phyloP scores from a whole-genome alignment of 2,797 vertebrate genomes.

The Platyrinchus mystaceus region DNA sequence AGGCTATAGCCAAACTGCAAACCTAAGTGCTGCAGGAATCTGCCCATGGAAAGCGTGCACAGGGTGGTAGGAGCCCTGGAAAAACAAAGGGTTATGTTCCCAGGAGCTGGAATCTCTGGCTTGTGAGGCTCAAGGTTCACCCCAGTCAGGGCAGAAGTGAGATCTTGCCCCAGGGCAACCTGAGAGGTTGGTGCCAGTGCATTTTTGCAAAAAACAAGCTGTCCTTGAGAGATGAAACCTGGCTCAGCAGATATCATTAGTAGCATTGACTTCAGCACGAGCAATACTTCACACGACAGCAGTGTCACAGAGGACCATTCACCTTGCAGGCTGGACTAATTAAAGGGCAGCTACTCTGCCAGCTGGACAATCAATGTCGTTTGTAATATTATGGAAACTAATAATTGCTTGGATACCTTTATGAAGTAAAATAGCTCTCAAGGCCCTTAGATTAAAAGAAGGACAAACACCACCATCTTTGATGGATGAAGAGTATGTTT shows the following conservation, averaged over 20 bases:
- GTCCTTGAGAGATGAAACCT: background rate
- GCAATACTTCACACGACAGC: background rate
- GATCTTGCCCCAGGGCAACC: background rate
- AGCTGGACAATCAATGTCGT: background rate
- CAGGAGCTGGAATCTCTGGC: background rate
- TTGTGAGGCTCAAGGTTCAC: background rate
- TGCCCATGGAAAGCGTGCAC: background rate
- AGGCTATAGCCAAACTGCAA: background rate
- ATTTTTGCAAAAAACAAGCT: background rate
- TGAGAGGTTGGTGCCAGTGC: background rate
- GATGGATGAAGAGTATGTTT: background rate
- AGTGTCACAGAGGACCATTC: background rate
- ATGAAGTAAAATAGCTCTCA: background rate
- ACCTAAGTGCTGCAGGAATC: background rate
- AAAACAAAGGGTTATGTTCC: background rate
- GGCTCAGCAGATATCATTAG: background rate
- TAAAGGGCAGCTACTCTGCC: background rate
- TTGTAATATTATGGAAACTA: background rate
- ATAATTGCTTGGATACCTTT: background rate
- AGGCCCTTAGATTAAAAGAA: background rate
- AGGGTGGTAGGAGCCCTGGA: background rate
- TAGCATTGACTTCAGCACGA: background rate
- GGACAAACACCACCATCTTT: background rate
- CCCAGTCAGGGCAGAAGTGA: background rate
- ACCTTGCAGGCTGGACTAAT: background rate